Evolutionary conservation across 2,113 vertebrate species (phyloP).

Genomic region (Ictalurus punctatus): DNA sequence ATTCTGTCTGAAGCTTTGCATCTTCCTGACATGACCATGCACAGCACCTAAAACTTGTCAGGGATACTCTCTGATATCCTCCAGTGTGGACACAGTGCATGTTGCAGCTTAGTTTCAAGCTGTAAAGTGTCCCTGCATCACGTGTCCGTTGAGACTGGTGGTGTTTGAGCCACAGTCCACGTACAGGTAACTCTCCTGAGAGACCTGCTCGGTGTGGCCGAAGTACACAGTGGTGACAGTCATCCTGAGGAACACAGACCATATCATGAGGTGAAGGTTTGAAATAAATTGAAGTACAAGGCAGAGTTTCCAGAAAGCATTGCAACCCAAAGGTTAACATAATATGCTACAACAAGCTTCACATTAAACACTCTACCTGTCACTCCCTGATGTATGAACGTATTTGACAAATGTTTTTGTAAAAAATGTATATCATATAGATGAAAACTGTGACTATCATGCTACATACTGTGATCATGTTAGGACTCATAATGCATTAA

Average conservation of each 20-base stretch:
- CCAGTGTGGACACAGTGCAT: no score
- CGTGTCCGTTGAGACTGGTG: conserved; percentile 70
- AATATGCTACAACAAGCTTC: not conserved
- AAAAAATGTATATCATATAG: not conserved
- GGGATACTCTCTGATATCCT: not conserved
- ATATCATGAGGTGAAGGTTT: not conserved
- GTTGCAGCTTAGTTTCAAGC: not conserved
- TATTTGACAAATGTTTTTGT: not conserved
- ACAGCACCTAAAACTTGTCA: not conserved
- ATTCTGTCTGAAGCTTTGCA: not conserved
- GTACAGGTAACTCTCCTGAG: conserved; percentile 91
- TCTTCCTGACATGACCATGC: not conserved
- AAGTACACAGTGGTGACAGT: conserved; percentile 90
- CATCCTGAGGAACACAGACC: conserved; percentile 72
- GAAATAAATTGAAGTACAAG: not conserved
- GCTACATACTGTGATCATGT: not conserved
- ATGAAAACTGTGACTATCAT: not conserved
- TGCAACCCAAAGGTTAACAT: not conserved
- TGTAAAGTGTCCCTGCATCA: conserved; percentile 26
- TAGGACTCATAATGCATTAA: not conserved
- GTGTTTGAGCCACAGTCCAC: conserved; percentile 92
- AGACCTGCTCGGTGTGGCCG: conserved; percentile 88
- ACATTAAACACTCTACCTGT: not conserved
- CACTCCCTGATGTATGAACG: no score
- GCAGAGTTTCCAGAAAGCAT: not conserved